Evolutionary conservation across 2,797 vertebrate genomes (phyloP).

Genomic region (Cyprinodon diabolis): DNA sequence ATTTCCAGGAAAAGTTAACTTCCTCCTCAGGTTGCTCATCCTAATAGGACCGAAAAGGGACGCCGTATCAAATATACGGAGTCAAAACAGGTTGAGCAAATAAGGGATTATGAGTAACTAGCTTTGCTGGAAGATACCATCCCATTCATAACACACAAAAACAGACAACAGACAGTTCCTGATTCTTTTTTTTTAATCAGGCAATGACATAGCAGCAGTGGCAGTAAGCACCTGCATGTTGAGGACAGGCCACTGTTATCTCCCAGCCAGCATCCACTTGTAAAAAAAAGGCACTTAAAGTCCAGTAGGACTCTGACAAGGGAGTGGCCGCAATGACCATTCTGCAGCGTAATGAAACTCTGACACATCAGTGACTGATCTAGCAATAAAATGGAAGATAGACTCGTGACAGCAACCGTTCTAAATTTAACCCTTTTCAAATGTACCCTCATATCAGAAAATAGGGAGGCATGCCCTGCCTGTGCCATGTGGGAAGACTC

Average conservation of each 20-base stretch:
- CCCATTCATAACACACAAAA: constrained; percentile 4
- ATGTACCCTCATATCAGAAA: constrained; percentile 17
- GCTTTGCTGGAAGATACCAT: constrained; percentile 8
- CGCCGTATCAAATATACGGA: constrained; percentile 33
- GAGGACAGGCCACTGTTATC: constrained; percentile 3
- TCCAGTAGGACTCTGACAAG: constrained; percentile 44
- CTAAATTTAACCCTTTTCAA: constrained; percentile 3
- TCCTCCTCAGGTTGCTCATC: constrained; percentile 19
- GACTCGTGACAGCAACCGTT: constrained; percentile 2
- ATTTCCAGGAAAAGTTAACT: constrained; percentile 20
- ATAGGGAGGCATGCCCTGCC: neutral
- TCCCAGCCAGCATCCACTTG: constrained; percentile 20
- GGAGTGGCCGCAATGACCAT: constrained; percentile 69
- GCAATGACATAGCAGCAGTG: constrained; percentile 52
- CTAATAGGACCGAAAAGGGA: constrained; percentile 28
- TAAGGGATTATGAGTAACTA: constrained; percentile 19
- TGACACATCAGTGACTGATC: constrained; percentile 42
- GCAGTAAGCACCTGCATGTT: constrained; percentile 11
- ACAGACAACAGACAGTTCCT: constrained; percentile 26
- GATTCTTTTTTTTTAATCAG: constrained; percentile 18
- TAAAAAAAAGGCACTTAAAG: constrained; percentile 30
- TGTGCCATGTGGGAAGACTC: constrained; percentile 7
- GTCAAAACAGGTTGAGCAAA: constrained; percentile 5
- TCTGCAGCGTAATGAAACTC: constrained; percentile 48
- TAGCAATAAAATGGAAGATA: constrained; percentile 30